These are phyloP conservation scores for Diogma glabrata DNA, from an alignment of 2,888 invertebrate genomes.

Conservation along the genomic window DNA sequence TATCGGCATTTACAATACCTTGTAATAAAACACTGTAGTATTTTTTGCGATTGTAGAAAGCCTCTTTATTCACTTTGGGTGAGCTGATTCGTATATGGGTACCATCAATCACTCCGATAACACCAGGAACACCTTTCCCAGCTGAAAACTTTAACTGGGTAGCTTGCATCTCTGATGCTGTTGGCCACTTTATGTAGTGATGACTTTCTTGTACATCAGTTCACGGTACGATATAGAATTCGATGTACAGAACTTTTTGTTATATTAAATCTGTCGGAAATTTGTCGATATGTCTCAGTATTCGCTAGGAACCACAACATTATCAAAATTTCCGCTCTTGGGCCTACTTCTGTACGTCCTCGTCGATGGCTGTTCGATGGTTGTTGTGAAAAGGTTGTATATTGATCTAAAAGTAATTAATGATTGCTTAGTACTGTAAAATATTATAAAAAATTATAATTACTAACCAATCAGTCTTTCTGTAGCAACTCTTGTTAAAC, in stretches of 20 bases:
- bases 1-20: not conserved
- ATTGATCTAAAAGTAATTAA: not conserved
- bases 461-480: not conserved
- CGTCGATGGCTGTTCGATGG: too few species aligned
- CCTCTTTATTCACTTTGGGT: not conserved
- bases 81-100: constrained; percentile 14
- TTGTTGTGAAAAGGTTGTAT: too few species aligned
- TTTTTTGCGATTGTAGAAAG: not conserved
- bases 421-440: too few species aligned
- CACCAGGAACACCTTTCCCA: constrained; percentile 14
- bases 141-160: not conserved
- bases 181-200: constrained; percentile 18
- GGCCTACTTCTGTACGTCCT: not conserved
- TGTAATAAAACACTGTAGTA: not conserved
- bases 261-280: constrained; percentile 16
- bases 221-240: constrained; percentile 11
- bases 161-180: not conserved
- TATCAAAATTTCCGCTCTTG: constrained; percentile 9
- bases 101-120: constrained; percentile 21
- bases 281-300: constrained; percentile 14
- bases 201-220: constrained; percentile 14
- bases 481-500: not conserved
- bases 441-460: too few species aligned
- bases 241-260: constrained; percentile 15
- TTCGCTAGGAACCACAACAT: constrained; percentile 17